Conservation (phyloP, 2,888 invertebrate species). For the Plagiodera versicolora region DNA sequence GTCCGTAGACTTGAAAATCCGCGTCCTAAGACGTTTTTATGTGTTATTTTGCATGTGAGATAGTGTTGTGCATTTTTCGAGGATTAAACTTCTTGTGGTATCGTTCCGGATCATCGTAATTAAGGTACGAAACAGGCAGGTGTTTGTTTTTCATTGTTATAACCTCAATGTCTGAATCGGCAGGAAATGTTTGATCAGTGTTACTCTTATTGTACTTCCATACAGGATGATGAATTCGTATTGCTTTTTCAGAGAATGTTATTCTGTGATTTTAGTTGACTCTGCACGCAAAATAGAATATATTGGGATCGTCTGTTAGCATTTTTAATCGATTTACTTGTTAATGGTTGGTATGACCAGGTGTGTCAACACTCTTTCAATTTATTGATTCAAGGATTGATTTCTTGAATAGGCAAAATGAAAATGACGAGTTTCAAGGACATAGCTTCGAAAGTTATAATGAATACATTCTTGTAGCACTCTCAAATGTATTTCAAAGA, state of each 20-base stretch:
- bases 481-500: too few species aligned
- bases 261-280: background rate
- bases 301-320: too few species aligned
- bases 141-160: conserved; percentile 15
- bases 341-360: too few species aligned
- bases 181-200: background rate
- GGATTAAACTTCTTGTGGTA: conserved; percentile 12
- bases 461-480: too few species aligned
- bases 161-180: conserved; percentile 19
- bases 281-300: background rate
- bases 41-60: conserved; percentile 6
- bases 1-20: conserved; percentile 18
- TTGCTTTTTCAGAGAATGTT: background rate
- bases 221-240: too few species aligned
- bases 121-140: conserved; percentile 13
- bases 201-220: too few species aligned
- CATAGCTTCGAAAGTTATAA: too few species aligned
- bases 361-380: too few species aligned
- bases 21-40: conserved; percentile 13
- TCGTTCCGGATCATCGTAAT: background rate
- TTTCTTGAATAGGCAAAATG: too few species aligned
- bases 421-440: too few species aligned
- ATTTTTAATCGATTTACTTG: too few species aligned
- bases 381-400: too few species aligned
- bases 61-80: conserved; percentile 9